Percentiles rank a stretch among this genome's conserved stretches.
Evolutionary conservation across 2,797 vertebrate species (phyloP).

Genomic region (Oreochromis mossambicus): DNA sequence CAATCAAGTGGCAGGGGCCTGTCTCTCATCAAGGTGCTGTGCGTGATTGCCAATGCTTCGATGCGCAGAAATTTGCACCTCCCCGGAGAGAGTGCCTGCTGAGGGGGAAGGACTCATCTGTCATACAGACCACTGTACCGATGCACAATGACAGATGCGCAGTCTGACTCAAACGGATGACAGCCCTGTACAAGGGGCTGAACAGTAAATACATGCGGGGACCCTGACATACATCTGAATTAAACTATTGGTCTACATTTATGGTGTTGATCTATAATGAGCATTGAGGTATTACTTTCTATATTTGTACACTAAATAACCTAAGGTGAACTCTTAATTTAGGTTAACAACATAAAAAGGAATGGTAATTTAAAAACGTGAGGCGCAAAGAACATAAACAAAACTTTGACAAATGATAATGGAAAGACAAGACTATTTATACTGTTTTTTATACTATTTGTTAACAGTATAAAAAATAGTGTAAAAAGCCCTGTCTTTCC

Average conservation of each 20-base stretch:
- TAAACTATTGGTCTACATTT: background rate
- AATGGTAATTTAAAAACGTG: background rate
- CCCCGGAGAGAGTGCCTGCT: constrained; percentile 50
- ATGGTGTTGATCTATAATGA: background rate
- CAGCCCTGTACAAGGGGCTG: constrained; percentile 31
- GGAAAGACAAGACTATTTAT: background rate
- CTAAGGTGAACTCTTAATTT: background rate
- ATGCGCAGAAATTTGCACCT: constrained; percentile 67
- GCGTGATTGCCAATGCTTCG: constrained; percentile 71
- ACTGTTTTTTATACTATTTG: background rate
- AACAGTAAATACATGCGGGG: constrained; percentile 43
- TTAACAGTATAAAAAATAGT: background rate
- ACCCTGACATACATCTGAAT: constrained; percentile 23
- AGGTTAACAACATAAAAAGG: background rate
- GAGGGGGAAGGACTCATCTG: constrained; percentile 70
- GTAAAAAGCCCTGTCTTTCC: background rate
- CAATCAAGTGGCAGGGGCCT: constrained; percentile 69
- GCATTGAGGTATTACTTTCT: background rate
- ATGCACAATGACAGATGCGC: constrained; percentile 71
- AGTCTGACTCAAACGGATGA: constrained; percentile 57
- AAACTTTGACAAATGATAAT: background rate
- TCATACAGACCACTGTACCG: constrained; percentile 55
- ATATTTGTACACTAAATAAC: background rate
- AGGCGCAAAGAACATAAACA: background rate
- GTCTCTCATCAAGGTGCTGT: constrained; percentile 74